Conservation (phyloP, 2,888 invertebrate genomes). For the Pimpla rufipes region DNA sequence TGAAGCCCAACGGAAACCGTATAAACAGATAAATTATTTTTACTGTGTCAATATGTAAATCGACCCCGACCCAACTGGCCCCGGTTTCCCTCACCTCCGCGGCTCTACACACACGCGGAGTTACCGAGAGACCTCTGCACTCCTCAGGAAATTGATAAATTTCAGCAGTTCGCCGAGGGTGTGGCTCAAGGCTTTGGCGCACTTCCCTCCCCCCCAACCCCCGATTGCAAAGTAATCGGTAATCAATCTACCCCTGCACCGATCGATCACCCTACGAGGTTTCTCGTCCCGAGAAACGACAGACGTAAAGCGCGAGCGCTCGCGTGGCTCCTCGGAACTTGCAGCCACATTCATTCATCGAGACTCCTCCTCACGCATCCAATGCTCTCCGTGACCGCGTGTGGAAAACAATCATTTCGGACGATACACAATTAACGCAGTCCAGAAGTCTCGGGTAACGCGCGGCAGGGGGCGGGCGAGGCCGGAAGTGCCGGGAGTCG, state of each 20-base stretch:
- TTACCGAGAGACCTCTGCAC: background rate
- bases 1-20: no score
- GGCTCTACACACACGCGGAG: background rate
- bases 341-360: background rate
- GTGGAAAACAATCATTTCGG: conserved; percentile 22
- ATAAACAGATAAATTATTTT: no score
- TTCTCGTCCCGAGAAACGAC: conserved; percentile 1
- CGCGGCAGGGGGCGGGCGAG: no score
- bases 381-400: background rate
- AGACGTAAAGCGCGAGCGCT: background rate
- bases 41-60: no score
- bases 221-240: conserved; percentile 43
- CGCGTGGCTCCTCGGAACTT: background rate
- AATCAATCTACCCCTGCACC: conserved; percentile 45
- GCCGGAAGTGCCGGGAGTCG: no score
- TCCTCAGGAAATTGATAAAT: conserved; percentile 63
- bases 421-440: conserved; percentile 12
- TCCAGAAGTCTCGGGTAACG: background rate
- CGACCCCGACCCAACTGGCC: no score
- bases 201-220: conserved; percentile 15
- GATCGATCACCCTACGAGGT: conserved; percentile 26
- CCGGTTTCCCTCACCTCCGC: background rate
- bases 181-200: background rate
- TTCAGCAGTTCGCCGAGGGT: conserved; percentile 33
- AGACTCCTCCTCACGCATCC: no score